phyloP scores from a whole-genome alignment of 2,113 vertebrate species.

The Heliornis fulica region DNA sequence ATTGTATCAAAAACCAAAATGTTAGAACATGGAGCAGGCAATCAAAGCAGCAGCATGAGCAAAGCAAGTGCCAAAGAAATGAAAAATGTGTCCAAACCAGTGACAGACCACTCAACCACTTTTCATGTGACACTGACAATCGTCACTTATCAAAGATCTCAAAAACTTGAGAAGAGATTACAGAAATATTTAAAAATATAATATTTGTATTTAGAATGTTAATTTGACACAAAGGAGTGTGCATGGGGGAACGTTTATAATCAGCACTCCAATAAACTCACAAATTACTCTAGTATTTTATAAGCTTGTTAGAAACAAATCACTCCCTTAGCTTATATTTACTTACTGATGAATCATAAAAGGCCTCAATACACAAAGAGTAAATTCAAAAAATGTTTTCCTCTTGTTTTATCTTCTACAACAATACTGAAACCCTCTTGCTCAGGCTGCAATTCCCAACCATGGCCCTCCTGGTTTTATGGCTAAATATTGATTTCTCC shows the following conservation, averaged over 20 bases:
- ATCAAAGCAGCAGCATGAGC: constrained; percentile 5
- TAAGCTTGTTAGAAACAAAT: constrained; percentile 86
- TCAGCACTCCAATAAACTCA: constrained; percentile 91
- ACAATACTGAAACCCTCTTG: neutral
- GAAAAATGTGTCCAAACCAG: neutral
- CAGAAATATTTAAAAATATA: constrained; percentile 77
- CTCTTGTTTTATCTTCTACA: constrained; percentile 55
- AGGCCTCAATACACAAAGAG: constrained; percentile 78
- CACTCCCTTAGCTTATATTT: constrained; percentile 87
- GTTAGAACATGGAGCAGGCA: neutral
- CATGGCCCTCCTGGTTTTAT: neutral
- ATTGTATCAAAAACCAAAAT: constrained; percentile 12
- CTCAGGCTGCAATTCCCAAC: neutral
- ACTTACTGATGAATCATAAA: constrained; percentile 85
- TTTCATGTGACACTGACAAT: neutral
- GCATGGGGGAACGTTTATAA: constrained; percentile 92
- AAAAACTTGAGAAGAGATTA: constrained; percentile 43
- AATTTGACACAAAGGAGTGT: constrained; percentile 93
- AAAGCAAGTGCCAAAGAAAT: constrained; percentile 22
- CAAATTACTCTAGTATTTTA: constrained; percentile 88
- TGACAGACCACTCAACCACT: neutral
- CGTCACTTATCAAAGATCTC: neutral
- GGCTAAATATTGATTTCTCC: neutral
- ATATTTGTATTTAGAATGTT: constrained; percentile 93
- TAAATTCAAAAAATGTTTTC: constrained; percentile 70